Conservation (phyloP, 2,888 invertebrate genomes). For the Plusia festucae region DNA sequence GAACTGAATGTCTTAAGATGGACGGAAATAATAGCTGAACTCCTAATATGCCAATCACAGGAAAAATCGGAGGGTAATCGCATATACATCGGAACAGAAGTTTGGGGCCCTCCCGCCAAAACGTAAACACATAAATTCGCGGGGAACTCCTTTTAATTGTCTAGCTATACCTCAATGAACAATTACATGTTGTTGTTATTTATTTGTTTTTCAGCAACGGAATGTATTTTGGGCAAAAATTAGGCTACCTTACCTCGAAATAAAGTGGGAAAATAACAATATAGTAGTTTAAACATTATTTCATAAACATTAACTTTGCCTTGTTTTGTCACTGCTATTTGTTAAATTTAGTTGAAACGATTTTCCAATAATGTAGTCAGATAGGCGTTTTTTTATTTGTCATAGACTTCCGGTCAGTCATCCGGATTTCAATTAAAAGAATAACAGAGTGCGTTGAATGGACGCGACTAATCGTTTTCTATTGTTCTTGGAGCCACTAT, state of each 20-base stretch:
- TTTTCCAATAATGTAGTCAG: no score
- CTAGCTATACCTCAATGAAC: conserved; percentile 73
- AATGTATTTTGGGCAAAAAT: not conserved
- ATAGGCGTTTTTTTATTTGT: conserved; percentile 5
- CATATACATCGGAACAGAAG: conserved; percentile 58
- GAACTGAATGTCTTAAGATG: conserved; percentile 11
- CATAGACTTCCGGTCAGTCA: conserved; percentile 17
- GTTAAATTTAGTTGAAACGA: no score
- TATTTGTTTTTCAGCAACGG: conserved; percentile 74
- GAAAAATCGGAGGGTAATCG: conserved; percentile 53
- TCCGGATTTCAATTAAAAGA: conserved; percentile 81
- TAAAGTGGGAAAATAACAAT: not conserved
- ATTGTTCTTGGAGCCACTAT: conserved; percentile 85
- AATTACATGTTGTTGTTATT: conserved; percentile 76
- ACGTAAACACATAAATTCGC: conserved; percentile 82
- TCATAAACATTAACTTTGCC: no score
- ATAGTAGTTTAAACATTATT: no score
- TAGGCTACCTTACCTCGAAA: not conserved
- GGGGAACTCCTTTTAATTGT: conserved; percentile 78
- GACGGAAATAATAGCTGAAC: conserved; percentile 27
- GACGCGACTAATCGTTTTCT: conserved; percentile 78
- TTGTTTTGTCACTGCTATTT: not conserved
- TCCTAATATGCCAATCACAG: conserved; percentile 41
- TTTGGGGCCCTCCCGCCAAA: conserved; percentile 59
- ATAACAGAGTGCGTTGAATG: conserved; percentile 70